Evolutionary conservation across 2,888 invertebrate genomes (phyloP), one percentile per base, ranked within the genome.

Genomic region (Endomychus coccineus): DNA sequence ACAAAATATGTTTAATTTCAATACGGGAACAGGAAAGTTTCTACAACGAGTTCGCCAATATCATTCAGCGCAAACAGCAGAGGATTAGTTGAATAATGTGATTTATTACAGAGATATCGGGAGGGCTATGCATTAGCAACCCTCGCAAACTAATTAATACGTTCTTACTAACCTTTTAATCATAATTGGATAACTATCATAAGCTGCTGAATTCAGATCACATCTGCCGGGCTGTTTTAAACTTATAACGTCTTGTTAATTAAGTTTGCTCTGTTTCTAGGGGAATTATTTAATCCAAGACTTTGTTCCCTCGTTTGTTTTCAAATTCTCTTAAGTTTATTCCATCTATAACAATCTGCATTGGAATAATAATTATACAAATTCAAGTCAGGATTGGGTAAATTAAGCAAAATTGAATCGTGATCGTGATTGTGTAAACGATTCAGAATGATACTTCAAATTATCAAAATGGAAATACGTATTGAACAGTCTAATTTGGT

Each of bases 151-250:
- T 64, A 66, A 66, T 67, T 66, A 66, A 66, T 65, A 64, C 62
- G 58, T 64, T 61, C 63, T 66, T 66, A 64, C 62, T 61, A 64
- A 63, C 66, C 62, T 65, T 66, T 66, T 66, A 66, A 65, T 66
- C 64, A 65, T 67, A 67, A 67, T 66, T 66, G 66, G 66, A 66
- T 67, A 63, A 64, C 60, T 61, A 60, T 60, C 58, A 44, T 41
- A 47, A 51, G 50, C 49, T 50, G 48, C 52, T 55, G 51, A 59
- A 58, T 56, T 53, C 54, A 48, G 54, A 58, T 59, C 56, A 54
- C 59, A 60, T 57, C 59, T 56, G 60, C 49, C 48, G 29, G 28
- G 29, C 43, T 43, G 55, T 53, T 55, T 49, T 51, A 54, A 59
- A 59, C 51, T 61, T 60, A 58, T 61, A 59, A 62, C 60, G 56